Base-by-base conservation (phyloP, 2,113 vertebrate species). In the Cercocebus atys region DNA sequence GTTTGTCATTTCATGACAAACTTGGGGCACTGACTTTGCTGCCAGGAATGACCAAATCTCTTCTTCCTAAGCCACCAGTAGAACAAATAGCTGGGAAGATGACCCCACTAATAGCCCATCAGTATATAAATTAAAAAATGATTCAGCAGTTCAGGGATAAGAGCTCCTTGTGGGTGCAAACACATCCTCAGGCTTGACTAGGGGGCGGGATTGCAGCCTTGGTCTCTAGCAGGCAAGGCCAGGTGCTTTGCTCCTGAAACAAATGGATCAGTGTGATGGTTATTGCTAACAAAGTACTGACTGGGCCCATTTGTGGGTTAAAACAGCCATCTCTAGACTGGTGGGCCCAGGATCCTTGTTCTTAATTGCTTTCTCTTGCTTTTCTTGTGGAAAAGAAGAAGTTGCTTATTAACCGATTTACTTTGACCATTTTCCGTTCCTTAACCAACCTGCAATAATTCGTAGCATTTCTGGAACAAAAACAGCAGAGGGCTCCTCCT, bases 41-140 rank as follows among this genome's bases (percentile, higher is more conserved):
- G 92, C 75, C 64, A 97, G 82, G 45, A 94, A 94, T 91, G 91
- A 97, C 91, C 91, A 89, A n/a, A 94, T 93, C 78, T 93, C 90
- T 72, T 89, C 72, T 79, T 96, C 72, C 47, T 82, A 92, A 94
- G 82, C 50, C 3, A 72, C 40, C 61, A 3, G 52, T 11, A 12
- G 93, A 95, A 86, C 45, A 40, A 40, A 90, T 40, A 75, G 47
- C 88, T 70, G 47, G 52, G 38, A 93, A 88, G 88, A 93, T 94
- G 96, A 89, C 91, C 88, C 59, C n/a, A 64, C 45, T 82, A 66
- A 91, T 79, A 94, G 86, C 47, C 52, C 55, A 50, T 94, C 85
- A 80, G 79, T 93, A 43, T 80, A 68, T 8, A 93, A 17, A 95
- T 78, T 94, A 14, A 68, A 93, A 84, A 95, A 52, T 25, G 52